phyloP scores from a whole-genome alignment of 2,797 vertebrate species.

The Loris lydekkerianus region DNA sequence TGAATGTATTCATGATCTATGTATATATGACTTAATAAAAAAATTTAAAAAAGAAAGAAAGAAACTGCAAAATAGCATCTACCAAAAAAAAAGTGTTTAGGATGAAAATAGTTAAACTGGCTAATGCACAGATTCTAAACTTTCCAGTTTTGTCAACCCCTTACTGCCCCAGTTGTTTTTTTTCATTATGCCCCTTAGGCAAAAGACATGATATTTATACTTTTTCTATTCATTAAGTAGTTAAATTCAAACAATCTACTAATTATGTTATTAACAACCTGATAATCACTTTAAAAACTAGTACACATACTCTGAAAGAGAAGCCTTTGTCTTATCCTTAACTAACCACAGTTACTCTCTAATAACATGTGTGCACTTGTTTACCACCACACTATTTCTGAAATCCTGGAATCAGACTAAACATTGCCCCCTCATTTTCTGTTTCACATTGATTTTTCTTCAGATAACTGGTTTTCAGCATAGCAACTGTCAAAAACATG shows the following conservation, averaged over 20 bases:
- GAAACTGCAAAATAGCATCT: background rate
- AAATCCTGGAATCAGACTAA: background rate
- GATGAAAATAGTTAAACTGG: constrained; percentile 34
- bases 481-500: background rate
- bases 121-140: background rate
- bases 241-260: constrained; percentile 14
- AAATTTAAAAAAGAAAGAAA: background rate
- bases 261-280: background rate
- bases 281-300: constrained; percentile 19
- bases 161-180: background rate
- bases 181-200: background rate
- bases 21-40: too few species aligned
- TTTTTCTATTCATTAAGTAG: background rate
- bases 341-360: background rate
- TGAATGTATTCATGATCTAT: too few species aligned
- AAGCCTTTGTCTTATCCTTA: background rate
- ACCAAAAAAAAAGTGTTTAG: constrained; percentile 12
- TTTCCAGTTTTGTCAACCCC: background rate
- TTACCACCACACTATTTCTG: background rate
- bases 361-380: background rate
- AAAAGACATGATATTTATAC: background rate
- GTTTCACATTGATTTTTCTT: background rate
- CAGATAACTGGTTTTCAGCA: background rate
- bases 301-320: background rate
- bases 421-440: background rate